Percentiles rank a stretch among this genome's conserved stretches.
phyloP scores from a whole-genome alignment of 1,140 invertebrate genomes.

The Procambarus clarkii region DNA sequence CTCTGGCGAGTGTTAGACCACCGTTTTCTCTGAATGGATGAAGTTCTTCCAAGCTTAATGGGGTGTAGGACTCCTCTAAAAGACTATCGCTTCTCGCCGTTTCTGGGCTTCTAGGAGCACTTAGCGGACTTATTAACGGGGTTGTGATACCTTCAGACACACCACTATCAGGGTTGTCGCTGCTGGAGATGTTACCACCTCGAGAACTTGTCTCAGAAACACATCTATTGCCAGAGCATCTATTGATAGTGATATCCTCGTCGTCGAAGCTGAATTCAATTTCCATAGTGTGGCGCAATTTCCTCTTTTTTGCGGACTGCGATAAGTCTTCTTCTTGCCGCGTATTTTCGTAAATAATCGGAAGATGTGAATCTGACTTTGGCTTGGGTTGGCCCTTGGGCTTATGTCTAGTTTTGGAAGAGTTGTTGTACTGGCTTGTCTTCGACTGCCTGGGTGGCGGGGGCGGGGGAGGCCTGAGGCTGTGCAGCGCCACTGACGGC shows the following conservation, averaged over 20 bases:
- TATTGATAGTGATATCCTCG: slow-evolving; percentile 3
- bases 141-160: slow-evolving; percentile 64
- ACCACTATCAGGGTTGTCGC: slow-evolving; percentile 66
- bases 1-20: background rate
- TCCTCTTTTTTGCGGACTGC: slow-evolving; percentile 58
- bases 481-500: slow-evolving; percentile 50
- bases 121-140: slow-evolving; percentile 61
- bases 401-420: slow-evolving; percentile 18
- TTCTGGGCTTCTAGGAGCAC: slow-evolving; percentile 57
- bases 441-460: slow-evolving; percentile 25
- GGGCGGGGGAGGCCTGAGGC: slow-evolving; percentile 52
- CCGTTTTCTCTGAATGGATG: slow-evolving; percentile 21
- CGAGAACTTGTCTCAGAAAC: slow-evolving; percentile 32
- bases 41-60: slow-evolving; percentile 55
- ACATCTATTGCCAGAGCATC: slow-evolving; percentile 15
- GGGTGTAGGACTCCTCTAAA: slow-evolving; percentile 53
- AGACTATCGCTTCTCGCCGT: slow-evolving; percentile 61
- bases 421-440: background rate
- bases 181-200: slow-evolving; percentile 43
- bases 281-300: slow-evolving; percentile 51
- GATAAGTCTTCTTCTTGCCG: slow-evolving; percentile 47
- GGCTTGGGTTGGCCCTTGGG: slow-evolving; percentile 20
- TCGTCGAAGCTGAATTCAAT: slow-evolving; percentile 61
- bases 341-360: slow-evolving; percentile 64
- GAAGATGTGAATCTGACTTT: slow-evolving; percentile 49